Evolutionary conservation across 2,888 invertebrate genomes (phyloP).

Genomic region (Idaea straminata): DNA sequence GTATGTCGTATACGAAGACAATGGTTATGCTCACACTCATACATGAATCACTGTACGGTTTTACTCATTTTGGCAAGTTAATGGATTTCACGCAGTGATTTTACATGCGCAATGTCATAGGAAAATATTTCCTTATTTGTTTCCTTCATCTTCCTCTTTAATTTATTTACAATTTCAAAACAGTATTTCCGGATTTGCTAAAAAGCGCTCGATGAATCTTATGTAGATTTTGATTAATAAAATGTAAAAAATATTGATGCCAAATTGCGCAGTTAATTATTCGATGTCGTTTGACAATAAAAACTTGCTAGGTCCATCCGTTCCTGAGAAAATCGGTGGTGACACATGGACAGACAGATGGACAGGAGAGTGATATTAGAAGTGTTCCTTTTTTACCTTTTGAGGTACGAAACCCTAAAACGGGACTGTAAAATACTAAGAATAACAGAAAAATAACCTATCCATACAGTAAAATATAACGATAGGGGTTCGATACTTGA

Average conservation of each 20-base stretch:
- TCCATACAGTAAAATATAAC: not conserved
- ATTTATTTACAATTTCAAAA: not conserved
- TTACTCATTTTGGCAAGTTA: not conserved
- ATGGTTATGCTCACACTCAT: not conserved
- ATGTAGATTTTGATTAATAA: not conserved
- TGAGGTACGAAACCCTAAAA: not conserved
- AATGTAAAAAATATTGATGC: not conserved
- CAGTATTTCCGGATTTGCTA: not conserved
- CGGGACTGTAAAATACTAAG: not conserved
- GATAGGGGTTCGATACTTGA: not conserved
- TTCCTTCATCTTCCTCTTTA: not conserved
- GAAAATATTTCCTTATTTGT: not conserved
- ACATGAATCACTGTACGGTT: not conserved
- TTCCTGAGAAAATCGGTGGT: too few species aligned
- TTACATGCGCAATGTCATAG: not conserved
- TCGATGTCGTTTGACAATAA: too few species aligned
- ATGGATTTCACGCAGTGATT: not conserved
- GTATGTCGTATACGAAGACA: not conserved
- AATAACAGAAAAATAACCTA: not conserved
- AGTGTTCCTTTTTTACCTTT: too few species aligned
- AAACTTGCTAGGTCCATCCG: too few species aligned
- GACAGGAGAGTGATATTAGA: too few species aligned
- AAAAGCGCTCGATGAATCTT: not conserved
- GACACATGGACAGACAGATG: too few species aligned
- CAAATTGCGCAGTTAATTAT: too few species aligned